Evolutionary conservation across 1,140 invertebrate genomes (phyloP).

Genomic region (Wiebesia pumilae): DNA sequence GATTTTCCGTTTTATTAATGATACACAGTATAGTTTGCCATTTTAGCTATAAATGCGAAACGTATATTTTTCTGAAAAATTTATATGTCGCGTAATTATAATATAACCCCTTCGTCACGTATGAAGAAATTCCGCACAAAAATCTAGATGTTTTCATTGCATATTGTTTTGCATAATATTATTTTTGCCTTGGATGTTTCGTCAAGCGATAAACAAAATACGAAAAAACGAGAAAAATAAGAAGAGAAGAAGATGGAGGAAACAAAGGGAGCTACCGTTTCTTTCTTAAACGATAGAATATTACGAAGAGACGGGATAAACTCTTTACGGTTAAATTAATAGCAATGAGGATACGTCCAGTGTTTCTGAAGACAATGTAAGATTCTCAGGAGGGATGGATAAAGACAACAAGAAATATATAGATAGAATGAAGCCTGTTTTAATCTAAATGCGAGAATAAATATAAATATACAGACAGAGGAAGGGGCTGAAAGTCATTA

Average conservation of each 20-base stretch:
- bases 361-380: constrained; percentile 62
- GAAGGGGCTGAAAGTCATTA: constrained; percentile 60
- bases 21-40: no score
- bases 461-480: background rate
- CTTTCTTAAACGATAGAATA: constrained; percentile 49
- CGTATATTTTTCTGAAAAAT: background rate
- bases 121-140: background rate
- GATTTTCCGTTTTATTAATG: background rate
- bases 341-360: constrained; percentile 57
- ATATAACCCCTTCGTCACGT: no score
- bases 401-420: constrained; percentile 48
- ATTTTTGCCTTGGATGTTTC: constrained; percentile 1
- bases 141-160: background rate
- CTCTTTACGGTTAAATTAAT: constrained; percentile 66
- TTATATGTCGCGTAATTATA: no score
- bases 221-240: background rate
- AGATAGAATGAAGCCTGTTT: background rate
- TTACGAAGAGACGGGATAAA: constrained; percentile 59
- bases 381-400: constrained; percentile 52
- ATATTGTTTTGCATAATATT: constrained; percentile 31
- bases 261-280: constrained; percentile 40
- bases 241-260: background rate
- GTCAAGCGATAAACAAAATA: constrained; percentile 18
- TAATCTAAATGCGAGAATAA: constrained; percentile 16
- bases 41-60: background rate